These are phyloP conservation scores for Drosophila grimshawi DNA, from an alignment of 1,140 invertebrate species.

Conservation along the genomic window DNA sequence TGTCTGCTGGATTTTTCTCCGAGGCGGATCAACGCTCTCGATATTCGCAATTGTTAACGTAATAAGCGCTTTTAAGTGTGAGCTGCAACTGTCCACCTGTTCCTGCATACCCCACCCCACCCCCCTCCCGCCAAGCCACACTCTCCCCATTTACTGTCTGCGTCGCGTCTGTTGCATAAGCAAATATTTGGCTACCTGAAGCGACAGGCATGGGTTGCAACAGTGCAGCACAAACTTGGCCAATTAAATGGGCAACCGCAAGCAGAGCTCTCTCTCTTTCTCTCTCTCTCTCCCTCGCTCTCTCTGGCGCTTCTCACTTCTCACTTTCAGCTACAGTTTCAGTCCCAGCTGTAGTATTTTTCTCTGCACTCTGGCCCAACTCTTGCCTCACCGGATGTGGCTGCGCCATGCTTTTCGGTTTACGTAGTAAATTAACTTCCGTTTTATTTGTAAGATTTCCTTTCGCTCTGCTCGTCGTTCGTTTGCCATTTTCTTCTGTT, in stretches of 20 bases:
- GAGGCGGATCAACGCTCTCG: slow-evolving; percentile 36
- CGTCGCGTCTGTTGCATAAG: slow-evolving; percentile 62
- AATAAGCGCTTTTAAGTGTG: slow-evolving; percentile 78
- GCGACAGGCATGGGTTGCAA: slow-evolving; percentile 50
- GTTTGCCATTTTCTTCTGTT: slow-evolving; percentile 63
- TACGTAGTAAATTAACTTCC: slow-evolving; percentile 84
- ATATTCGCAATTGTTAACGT: slow-evolving; percentile 82
- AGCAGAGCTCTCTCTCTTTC: slow-evolving; percentile 21
- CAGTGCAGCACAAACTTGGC: slow-evolving; percentile 63
- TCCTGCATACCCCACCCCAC: not conserved
- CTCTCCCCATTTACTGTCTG: not conserved
- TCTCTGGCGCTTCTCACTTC: not conserved
- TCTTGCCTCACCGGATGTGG: slow-evolving; percentile 64
- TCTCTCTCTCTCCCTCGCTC: slow-evolving; percentile 1
- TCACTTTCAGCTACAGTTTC: slow-evolving; percentile 3
- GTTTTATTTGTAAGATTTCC: slow-evolving; percentile 84
- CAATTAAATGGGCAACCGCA: slow-evolving; percentile 75
- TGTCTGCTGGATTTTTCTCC: slow-evolving; percentile 47
- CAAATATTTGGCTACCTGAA: slow-evolving; percentile 79
- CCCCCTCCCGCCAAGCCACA: not conserved
- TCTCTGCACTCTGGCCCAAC: slow-evolving; percentile 4
- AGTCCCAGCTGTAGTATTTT: slow-evolving; percentile 57
- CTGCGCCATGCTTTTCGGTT: slow-evolving; percentile 82
- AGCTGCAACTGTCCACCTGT: slow-evolving; percentile 59
- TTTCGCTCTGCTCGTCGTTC: slow-evolving; percentile 74